Base-by-base conservation (phyloP, 2,888 invertebrate genomes). In the Synergus itoensis region DNA sequence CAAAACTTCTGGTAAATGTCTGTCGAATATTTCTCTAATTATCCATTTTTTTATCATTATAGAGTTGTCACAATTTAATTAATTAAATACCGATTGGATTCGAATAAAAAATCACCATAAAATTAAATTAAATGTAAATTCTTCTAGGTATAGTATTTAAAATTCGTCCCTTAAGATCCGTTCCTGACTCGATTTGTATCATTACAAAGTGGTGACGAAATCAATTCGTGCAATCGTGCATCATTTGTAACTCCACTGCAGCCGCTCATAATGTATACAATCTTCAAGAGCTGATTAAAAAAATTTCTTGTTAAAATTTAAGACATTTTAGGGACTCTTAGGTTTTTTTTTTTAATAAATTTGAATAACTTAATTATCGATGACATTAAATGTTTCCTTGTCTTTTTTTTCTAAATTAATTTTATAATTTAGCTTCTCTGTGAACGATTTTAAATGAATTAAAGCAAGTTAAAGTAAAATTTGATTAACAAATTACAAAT, bases 201-300 rank as follows among this genome's bases (percentile, higher is more conserved):
- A 7, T 12, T 67, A 67, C 41, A 43, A 67, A 64, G 14, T 78
- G 82, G 78, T 82, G 81, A 81, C 82, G 79, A 80, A 81, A 80
- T 77, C 77, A 67, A 69, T 82, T 81, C 77, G 57, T 77, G 77
- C 57, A 69, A 81, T 81, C 79, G 63, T 79, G 77, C 69, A 69
- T 78, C 65, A 53, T 53, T 78, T 36, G 60, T n/a, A 53, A 64
- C 16, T 12, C 4, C n/a, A 65, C 18, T 67, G 73, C 28, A 60
- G 14, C 14, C 36, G 14, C 41, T 43, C 48, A 76, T 4, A 45
- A 45, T 18, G 18, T 36, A 63, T 43, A 28, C 11, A 78, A 60
- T 60, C 21, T 45, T 67, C n/a, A 65, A 9, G 11, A 2, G 8
- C n/a, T 1, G 14, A 62, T 18, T 57, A 21, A 28, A 62, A 62